phyloP scores from a whole-genome alignment of 2,113 vertebrate species.

The Mobula birostris region DNA sequence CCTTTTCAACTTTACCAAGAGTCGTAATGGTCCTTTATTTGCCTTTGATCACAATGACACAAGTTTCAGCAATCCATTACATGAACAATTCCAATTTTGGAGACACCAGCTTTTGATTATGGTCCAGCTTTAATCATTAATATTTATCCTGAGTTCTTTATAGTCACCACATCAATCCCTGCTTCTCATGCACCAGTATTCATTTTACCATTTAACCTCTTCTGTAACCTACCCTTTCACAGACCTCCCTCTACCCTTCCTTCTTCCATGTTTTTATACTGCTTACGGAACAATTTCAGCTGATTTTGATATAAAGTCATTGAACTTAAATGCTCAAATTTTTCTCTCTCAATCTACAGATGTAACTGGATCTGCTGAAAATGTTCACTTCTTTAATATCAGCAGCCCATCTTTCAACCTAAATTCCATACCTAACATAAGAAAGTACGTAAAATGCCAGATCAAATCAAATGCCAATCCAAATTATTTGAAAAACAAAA shows the following conservation, averaged over 20 bases:
- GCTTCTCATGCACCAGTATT: not conserved
- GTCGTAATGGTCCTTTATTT: not conserved
- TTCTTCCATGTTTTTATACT: not conserved
- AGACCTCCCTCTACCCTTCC: not conserved
- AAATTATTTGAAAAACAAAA: no score
- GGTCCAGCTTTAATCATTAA: not conserved
- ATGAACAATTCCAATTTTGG: not conserved
- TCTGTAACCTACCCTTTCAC: not conserved
- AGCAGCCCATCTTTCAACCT: not conserved
- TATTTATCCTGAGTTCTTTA: not conserved
- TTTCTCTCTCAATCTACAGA: not conserved
- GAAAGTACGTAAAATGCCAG: not conserved
- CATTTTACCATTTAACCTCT: not conserved
- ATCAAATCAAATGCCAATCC: not conserved
- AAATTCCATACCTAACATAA: not conserved
- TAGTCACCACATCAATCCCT: not conserved
- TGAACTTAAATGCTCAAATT: not conserved
- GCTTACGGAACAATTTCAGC: not conserved
- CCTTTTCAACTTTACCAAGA: not conserved
- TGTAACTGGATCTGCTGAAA: not conserved
- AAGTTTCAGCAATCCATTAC: not conserved
- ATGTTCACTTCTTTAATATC: not conserved
- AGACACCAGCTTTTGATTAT: not conserved
- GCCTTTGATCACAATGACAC: not conserved
- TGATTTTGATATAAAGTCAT: not conserved